Evolutionary conservation across 2,797 vertebrate species (phyloP), one percentile per base, ranked within the genome.

Genomic region (Rhodeus uyekii): DNA sequence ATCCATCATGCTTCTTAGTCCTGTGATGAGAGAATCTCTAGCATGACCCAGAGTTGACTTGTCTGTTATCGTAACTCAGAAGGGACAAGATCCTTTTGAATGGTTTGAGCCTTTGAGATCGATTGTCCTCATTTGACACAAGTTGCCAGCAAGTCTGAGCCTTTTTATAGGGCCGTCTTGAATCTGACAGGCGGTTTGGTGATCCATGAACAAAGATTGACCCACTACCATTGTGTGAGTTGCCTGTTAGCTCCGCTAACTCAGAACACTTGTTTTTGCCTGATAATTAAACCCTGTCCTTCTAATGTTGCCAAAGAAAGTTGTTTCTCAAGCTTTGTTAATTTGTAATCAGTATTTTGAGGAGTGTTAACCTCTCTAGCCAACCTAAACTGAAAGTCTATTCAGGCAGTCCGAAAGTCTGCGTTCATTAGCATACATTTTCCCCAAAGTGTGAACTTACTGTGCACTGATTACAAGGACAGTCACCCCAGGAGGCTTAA

Each of bases 121-220:
- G 8, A 80, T 71, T 82, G 73, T 72, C 74, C 42, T 68, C 39
- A 22, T 67, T 78, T 72, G 29, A 34, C 24, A 46, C 2, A 65
- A 50, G 75, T 68, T 78, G 68, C 80, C 84, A 78, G 69, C 19
- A 24, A 78, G 83, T 85, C 83, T 85, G 68, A 76, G 63, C 13
- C 1, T 29, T 82, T 53, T 58, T 65, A 48, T 73, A 60, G 65
- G 63, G 65, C 39, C 44, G 63, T 55, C 61, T 60, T 91, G 90
- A 58, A 60, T 88, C 89, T 93, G 94, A 93, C 92, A 93, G 88
- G 88, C 90, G 85, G 85, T 81, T 91, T 92, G 90, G 92, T 92
- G 91, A 89, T 90, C 91, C 91, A 86, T 94, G 92, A 94, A 92
- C 92, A 90, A 87, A 82, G 88, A 89, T 89, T 92, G 93, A 94